phyloP scores from a whole-genome alignment of 2,797 vertebrate genomes.

The Sebastes vulpes region DNA sequence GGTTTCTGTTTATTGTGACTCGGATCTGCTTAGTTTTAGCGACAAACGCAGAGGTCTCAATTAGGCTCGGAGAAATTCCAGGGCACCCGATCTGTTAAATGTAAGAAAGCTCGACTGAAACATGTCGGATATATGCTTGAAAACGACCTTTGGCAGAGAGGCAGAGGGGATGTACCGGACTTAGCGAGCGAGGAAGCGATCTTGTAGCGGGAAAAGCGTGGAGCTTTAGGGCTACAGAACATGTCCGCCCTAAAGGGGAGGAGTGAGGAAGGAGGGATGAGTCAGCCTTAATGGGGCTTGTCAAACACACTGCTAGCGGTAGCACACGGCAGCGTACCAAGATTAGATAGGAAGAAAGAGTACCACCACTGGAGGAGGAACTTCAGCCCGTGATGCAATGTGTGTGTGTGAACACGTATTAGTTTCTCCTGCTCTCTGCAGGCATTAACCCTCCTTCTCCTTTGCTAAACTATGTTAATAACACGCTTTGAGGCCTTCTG shows the following conservation, averaged over 20 bases:
- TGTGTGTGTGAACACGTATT: conserved; percentile 17
- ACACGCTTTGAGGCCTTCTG: conserved; percentile 60
- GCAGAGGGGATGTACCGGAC: neutral
- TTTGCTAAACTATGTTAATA: conserved; percentile 79
- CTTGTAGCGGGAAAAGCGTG: conserved; percentile 21
- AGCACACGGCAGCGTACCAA: conserved; percentile 33
- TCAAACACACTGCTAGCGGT: conserved; percentile 54
- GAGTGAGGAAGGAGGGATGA: conserved; percentile 64
- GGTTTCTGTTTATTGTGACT: conserved; percentile 58
- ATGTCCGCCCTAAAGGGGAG: conserved; percentile 57
- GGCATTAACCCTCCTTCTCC: conserved; percentile 59
- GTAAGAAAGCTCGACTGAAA: conserved; percentile 38
- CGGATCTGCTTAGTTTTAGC: conserved; percentile 50
- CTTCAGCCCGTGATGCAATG: conserved; percentile 59
- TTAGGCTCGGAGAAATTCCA: conserved; percentile 26
- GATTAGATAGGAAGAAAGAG: conserved; percentile 36
- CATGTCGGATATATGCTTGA: neutral
- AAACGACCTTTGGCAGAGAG: conserved; percentile 8
- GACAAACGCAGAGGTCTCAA: conserved; percentile 44
- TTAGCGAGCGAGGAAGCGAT: conserved; percentile 7
- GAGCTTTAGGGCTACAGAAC: conserved; percentile 53
- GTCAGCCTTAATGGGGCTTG: conserved; percentile 72
- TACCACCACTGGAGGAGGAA: conserved; percentile 12
- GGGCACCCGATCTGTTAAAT: conserved; percentile 34
- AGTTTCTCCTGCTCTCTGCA: conserved; percentile 54